Evolutionary conservation across 2,797 vertebrate species (phyloP), one percentile per base, ranked within the genome.

Genomic region (Fringilla coelebs): DNA sequence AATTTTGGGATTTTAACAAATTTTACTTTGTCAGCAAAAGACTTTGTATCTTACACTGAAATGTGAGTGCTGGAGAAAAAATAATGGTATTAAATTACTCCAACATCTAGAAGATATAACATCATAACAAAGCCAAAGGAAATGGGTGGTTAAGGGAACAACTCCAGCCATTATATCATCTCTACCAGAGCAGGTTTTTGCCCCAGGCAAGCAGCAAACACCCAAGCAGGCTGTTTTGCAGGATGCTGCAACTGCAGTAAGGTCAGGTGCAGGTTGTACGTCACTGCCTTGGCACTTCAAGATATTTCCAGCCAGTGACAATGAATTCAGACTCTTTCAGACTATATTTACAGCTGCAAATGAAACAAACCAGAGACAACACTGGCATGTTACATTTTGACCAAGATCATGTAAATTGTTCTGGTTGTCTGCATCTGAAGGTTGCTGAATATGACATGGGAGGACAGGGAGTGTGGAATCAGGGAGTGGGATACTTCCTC

Each of bases 251-350:
- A 20, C 5, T 55, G 40, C 54, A 66, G n/a, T 36, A 62, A 48
- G 10, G 31, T n/a, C n/a, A 48, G 10, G 9, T 9, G 17, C 11
- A 22, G 36, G 14, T n/a, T 84, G 15, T 17, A 18, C 0, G 0
- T 46, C 8, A 17, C 25, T 80, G 31, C 17, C 34, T 40, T 74
- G 62, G 28, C 25, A 40, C 8, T 67, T 36, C 13, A 68, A 0
- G 5, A 17, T 31, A n/a, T 84, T 93, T 73, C 46, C 46, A 73
- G 22, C 8, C 17, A 82, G 51, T 75, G 55, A 6, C 15, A 58
- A 17, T 17, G 6, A 80, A 78, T 78, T 86, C 17, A 51, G 43
- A 46, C 28, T 78, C 43, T 86, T 88, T 76, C 52, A 38, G 25
- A 7, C 19, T 58, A 2, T 22, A 21, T 68, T 70, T 90, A 57